A percentile compares a stretch with the other conserved stretches of the same genome.
Evolutionary conservation across 1,140 invertebrate genomes (phyloP).

Genomic region (Vollenhovia emeryi): DNA sequence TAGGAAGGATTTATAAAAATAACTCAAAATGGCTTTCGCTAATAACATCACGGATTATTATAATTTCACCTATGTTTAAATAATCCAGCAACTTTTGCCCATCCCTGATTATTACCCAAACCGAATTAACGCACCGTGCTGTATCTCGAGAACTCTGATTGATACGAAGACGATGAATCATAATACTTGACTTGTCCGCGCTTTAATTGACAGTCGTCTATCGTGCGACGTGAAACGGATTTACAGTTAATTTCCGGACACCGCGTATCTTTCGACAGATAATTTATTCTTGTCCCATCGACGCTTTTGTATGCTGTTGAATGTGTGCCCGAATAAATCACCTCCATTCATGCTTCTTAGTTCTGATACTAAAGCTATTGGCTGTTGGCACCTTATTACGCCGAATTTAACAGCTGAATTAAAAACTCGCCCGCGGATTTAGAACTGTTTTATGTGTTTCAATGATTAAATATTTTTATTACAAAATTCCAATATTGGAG

Average conservation of each 20-base stretch:
- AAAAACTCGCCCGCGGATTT: not conserved
- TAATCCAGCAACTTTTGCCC: too few species aligned
- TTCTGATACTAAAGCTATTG: not conserved
- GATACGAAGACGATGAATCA: slow-evolving; percentile 39
- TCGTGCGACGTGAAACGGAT: not conserved
- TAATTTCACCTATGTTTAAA: too few species aligned
- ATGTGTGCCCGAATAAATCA: not conserved
- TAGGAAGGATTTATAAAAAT: not conserved
- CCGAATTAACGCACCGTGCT: too few species aligned
- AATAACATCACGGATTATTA: not conserved
- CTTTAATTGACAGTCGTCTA: slow-evolving; percentile 10
- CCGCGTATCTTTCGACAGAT: not conserved
- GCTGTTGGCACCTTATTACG: not conserved
- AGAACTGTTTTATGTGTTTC: not conserved
- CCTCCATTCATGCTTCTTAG: not conserved
- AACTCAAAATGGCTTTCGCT: not conserved
- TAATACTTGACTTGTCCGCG: not conserved
- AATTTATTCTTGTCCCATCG: slow-evolving; percentile 27
- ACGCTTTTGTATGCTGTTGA: not conserved
- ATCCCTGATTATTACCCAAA: too few species aligned
- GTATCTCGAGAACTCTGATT: slow-evolving; percentile 10
- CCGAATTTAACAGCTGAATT: not conserved
- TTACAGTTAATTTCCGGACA: slow-evolving; percentile 44
- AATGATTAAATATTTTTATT: not conserved
- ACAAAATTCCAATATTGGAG: not conserved